A percentile compares a stretch with the other conserved stretches of the same genome.
Conservation (phyloP, 2,113 vertebrate species). For the Malurus cyaneus region DNA sequence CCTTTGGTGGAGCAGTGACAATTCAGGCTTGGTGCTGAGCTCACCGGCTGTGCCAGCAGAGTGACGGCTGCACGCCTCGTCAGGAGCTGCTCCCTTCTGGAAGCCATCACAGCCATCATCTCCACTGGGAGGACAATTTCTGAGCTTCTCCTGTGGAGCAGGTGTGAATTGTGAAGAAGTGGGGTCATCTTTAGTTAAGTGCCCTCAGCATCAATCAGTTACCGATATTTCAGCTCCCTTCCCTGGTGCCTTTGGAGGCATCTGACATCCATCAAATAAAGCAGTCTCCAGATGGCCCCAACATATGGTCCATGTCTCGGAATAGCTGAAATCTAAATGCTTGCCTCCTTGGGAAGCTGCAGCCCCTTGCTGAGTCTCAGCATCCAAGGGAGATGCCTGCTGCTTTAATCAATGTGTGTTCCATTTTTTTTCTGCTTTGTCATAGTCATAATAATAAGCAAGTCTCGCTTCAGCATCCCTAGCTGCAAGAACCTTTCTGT, state of each 20-base stretch:
- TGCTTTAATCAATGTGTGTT: slow-evolving; percentile 62
- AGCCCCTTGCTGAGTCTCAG: slow-evolving; percentile 6
- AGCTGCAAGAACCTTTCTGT: slow-evolving; percentile 51
- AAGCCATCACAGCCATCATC: neutral
- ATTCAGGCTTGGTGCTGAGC: neutral
- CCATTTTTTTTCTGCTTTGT: slow-evolving; percentile 75
- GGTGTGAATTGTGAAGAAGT: slow-evolving; percentile 5
- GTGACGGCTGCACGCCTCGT: fast-evolving
- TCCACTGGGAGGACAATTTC: slow-evolving; percentile 3
- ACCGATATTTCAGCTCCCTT: slow-evolving; percentile 23
- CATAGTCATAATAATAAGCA: slow-evolving; percentile 70
- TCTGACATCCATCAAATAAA: slow-evolving; percentile 22
- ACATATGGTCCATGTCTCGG: neutral
- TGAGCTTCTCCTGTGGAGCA: neutral
- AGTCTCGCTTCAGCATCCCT: slow-evolving; percentile 32
- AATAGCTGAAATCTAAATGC: slow-evolving; percentile 36
- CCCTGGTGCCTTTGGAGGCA: slow-evolving; percentile 22
- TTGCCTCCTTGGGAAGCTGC: slow-evolving; percentile 6
- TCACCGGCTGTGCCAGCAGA: neutral
- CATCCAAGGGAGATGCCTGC: slow-evolving; percentile 59
- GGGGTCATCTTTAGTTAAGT: slow-evolving; percentile 46
- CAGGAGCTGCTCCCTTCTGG: neutral
- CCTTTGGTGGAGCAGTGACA: neutral
- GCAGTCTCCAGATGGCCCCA: slow-evolving; percentile 54
- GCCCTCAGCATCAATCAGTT: slow-evolving; percentile 44